These are phyloP conservation scores for Myotis lucifugus DNA, from an alignment of 2,113 vertebrate species.

Conservation along the genomic window DNA sequence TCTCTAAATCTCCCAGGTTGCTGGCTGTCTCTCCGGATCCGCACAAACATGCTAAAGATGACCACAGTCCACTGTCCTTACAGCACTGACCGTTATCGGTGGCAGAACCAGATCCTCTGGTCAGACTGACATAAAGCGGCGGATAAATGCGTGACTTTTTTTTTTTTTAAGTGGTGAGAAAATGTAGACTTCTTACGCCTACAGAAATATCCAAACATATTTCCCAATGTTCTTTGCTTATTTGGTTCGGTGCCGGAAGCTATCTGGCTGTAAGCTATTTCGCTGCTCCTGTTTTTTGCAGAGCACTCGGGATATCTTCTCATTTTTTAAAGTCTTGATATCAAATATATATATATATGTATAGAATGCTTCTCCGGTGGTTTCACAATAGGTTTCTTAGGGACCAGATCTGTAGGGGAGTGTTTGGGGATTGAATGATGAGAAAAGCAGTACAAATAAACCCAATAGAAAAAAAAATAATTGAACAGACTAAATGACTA, in stretches of 20 bases:
- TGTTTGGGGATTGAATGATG: background rate
- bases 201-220: background rate
- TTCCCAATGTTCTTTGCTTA: background rate
- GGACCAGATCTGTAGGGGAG: background rate
- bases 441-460: constrained; percentile 9
- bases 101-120: background rate
- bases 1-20: background rate
- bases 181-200: background rate
- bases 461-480: background rate
- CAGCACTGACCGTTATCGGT: background rate
- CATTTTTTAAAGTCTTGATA: background rate
- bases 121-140: background rate
- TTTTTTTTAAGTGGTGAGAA: background rate
- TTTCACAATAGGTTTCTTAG: constrained; percentile 8
- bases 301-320: background rate
- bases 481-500: background rate
- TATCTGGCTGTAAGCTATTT: constrained; percentile 15
- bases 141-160: background rate
- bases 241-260: background rate
- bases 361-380: background rate
- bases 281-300: background rate
- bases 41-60: background rate
- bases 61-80: background rate
- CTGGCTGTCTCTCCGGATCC: background rate
- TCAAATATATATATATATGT: background rate